These are phyloP conservation scores for Corythornis vintsioides DNA, from an alignment of 2,113 vertebrate genomes.

Conservation along the genomic window DNA sequence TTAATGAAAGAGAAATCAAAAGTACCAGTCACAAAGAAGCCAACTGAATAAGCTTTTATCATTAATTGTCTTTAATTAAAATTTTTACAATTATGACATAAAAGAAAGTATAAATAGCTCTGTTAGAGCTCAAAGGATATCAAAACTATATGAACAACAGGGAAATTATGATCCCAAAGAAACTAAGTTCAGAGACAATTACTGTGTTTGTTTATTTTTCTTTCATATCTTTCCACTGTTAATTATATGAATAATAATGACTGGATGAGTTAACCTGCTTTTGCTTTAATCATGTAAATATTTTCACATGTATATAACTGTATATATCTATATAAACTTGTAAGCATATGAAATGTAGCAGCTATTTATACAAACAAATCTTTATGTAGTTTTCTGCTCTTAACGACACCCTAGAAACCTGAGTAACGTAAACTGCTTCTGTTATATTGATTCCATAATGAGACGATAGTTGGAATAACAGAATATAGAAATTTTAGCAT, in stretches of 20 bases:
- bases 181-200: neutral
- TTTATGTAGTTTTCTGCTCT: neutral
- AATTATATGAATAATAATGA: neutral
- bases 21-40: neutral
- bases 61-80: neutral
- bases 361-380: neutral
- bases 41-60: neutral
- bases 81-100: neutral
- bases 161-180: neutral
- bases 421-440: neutral
- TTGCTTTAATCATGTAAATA: neutral
- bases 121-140: neutral
- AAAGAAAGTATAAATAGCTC: neutral
- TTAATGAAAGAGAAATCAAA: neutral
- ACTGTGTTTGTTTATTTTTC: neutral
- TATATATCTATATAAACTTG: neutral
- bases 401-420: neutral
- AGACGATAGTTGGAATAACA: neutral
- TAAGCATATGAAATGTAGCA: neutral
- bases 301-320: neutral
- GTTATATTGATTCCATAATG: neutral
- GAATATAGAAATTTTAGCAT: neutral
- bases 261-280: neutral
- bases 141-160: neutral
- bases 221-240: neutral